phyloP scores from a whole-genome alignment of 1,140 invertebrate species.

The Pseudomyrmex cubaensis region DNA sequence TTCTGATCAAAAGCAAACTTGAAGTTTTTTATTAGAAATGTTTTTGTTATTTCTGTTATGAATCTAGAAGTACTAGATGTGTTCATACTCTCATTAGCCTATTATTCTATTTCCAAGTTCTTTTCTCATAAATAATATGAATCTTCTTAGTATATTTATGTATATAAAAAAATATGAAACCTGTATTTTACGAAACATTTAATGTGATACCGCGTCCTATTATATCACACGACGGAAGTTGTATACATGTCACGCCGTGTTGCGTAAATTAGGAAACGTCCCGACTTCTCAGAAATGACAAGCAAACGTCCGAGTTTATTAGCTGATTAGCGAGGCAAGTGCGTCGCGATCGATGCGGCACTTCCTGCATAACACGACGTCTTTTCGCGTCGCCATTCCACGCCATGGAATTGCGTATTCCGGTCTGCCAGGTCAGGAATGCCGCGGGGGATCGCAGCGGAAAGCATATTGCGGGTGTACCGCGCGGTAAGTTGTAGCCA shows the following conservation, averaged over 20 bases:
- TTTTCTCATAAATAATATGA: no score
- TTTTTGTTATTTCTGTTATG: no score
- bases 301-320: not conserved
- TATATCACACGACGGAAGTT: no score
- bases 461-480: constrained; percentile 79
- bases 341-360: constrained; percentile 38
- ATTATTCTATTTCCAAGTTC: no score
- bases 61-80: no score
- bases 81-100: no score
- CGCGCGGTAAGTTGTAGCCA: constrained; percentile 80
- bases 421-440: constrained; percentile 75
- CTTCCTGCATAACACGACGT: constrained; percentile 63
- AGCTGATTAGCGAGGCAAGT: not conserved
- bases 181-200: no score
- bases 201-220: no score
- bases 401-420: constrained; percentile 78
- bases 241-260: not conserved
- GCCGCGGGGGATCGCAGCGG: constrained; percentile 72
- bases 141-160: no score
- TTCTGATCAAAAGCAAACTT: not conserved
- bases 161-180: no score
- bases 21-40: no score
- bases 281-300: not conserved
- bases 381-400: constrained; percentile 65
- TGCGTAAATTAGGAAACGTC: not conserved